Evolutionary conservation across 1,140 invertebrate genomes (phyloP).

Genomic region (Heliconius hermathena): DNA sequence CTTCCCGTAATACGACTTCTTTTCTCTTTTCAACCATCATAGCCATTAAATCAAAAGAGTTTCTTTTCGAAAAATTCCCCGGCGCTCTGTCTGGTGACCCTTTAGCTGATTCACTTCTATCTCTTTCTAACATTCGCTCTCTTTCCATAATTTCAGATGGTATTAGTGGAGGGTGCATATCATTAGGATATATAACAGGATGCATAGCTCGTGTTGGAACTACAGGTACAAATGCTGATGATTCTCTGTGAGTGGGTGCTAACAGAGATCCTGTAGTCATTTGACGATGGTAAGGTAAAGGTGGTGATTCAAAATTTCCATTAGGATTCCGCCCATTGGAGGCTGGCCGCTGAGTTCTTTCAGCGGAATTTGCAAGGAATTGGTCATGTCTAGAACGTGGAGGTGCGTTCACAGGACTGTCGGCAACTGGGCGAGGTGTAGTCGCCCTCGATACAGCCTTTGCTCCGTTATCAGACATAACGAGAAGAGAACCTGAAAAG

Average conservation of each 20-base stretch:
- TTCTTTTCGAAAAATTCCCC: constrained; percentile 80
- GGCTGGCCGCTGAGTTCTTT: constrained; percentile 72
- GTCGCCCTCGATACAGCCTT: constrained; percentile 70
- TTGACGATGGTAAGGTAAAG: constrained; percentile 87
- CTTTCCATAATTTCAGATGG: constrained; percentile 82
- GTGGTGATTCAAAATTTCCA: constrained; percentile 84
- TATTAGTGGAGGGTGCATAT: constrained; percentile 84
- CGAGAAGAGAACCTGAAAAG: constrained; percentile 63
- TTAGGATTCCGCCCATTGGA: constrained; percentile 81
- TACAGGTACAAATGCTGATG: constrained; percentile 92
- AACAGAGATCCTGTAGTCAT: constrained; percentile 78
- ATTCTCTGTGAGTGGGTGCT: constrained; percentile 85
- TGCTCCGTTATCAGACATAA: constrained; percentile 74
- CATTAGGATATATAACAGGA: constrained; percentile 85
- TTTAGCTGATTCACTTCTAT: constrained; percentile 76
- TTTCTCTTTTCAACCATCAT: constrained; percentile 94
- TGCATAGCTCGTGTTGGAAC: constrained; percentile 88
- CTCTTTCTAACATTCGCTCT: constrained; percentile 81
- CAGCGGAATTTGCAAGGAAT: constrained; percentile 80
- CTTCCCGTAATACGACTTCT: constrained; percentile 87
- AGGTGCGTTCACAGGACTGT: constrained; percentile 64
- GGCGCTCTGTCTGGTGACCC: constrained; percentile 69
- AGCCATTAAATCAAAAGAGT: constrained; percentile 90
- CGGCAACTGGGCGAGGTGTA: constrained; percentile 66
- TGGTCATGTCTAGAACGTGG: constrained; percentile 82